Conservation (phyloP, 2,888 invertebrate species). For the Hemithea aestivaria region DNA sequence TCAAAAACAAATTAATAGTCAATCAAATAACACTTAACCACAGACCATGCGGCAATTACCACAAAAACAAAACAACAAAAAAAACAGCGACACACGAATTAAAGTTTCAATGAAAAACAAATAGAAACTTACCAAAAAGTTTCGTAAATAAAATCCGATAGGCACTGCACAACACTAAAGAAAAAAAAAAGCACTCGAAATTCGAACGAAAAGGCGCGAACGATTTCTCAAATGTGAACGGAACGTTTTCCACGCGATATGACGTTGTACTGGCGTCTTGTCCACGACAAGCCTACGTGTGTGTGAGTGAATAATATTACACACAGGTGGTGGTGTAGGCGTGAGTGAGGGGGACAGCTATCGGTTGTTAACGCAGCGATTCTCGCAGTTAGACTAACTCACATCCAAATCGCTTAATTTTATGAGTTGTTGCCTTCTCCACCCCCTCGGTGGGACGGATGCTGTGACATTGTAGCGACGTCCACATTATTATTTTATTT, state of each 20-base stretch:
- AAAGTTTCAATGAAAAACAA: not conserved
- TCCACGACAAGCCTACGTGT: conserved; percentile 16
- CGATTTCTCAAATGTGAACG: conserved; percentile 30
- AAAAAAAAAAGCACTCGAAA: conserved; percentile 16
- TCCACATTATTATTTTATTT: not conserved
- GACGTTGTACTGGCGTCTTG: conserved; percentile 37
- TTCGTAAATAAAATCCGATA: conserved; percentile 25
- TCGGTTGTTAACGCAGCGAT: conserved; percentile 73
- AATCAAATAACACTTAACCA: conserved; percentile 19
- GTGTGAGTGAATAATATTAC: conserved; percentile 21
- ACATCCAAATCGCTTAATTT: conserved; percentile 80
- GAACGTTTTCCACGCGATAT: conserved; percentile 39
- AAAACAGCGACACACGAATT: not conserved
- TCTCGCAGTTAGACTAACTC: conserved; percentile 78
- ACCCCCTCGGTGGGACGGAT: conserved; percentile 60
- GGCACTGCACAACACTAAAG: conserved; percentile 21
- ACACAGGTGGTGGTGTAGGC: conserved; percentile 39
- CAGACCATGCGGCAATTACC: no score
- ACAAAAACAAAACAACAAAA: not conserved
- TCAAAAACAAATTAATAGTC: conserved; percentile 18
- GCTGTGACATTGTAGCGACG: conserved; percentile 54
- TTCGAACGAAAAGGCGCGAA: conserved; percentile 44
- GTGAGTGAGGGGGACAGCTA: conserved; percentile 59
- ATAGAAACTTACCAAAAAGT: conserved; percentile 10
- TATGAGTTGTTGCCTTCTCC: conserved; percentile 80